phyloP scores from a whole-genome alignment of 2,113 vertebrate genomes.

The Varanus salvator region DNA sequence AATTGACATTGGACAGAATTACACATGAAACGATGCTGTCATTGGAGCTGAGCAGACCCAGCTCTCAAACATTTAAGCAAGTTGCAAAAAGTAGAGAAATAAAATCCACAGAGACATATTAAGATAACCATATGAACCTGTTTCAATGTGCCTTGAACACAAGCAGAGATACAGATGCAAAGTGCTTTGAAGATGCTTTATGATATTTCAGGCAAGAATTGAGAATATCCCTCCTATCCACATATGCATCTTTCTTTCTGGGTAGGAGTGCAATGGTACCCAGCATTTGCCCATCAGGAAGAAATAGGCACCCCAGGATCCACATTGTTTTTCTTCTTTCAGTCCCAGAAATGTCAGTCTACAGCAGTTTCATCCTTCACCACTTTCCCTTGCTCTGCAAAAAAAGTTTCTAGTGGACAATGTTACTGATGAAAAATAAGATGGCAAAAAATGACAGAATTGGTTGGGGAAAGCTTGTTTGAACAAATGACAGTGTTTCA shows the following conservation, averaged over 20 bases:
- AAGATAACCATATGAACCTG: too few relatives aligned
- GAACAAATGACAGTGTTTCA: constrained; percentile 16
- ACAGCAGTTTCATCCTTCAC: constrained; percentile 62
- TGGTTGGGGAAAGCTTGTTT: constrained; percentile 36
- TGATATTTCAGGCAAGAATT: constrained; percentile 20
- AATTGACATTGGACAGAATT: not conserved
- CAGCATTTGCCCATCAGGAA: constrained; percentile 60
- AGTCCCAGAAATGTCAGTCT: constrained; percentile 43
- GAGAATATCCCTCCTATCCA: not conserved
- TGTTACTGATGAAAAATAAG: constrained; percentile 53
- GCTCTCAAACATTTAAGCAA: too few relatives aligned
- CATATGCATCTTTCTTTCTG: constrained; percentile 47
- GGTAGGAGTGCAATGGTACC: constrained; percentile 30
- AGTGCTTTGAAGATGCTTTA: constrained; percentile 31
- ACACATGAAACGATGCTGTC: not conserved
- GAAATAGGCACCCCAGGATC: constrained; percentile 45
- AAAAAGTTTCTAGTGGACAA: constrained; percentile 52
- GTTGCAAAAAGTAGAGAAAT: not conserved
- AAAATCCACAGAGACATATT: not conserved
- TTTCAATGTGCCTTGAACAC: too few relatives aligned
- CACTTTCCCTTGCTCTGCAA: constrained; percentile 47
- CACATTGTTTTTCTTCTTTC: not conserved
- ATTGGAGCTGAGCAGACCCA: not conserved
- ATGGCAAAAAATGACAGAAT: constrained; percentile 19
- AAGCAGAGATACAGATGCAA: constrained; percentile 26